phyloP scores from a whole-genome alignment of 2,113 vertebrate genomes.

The Engystomops pustulosus region DNA sequence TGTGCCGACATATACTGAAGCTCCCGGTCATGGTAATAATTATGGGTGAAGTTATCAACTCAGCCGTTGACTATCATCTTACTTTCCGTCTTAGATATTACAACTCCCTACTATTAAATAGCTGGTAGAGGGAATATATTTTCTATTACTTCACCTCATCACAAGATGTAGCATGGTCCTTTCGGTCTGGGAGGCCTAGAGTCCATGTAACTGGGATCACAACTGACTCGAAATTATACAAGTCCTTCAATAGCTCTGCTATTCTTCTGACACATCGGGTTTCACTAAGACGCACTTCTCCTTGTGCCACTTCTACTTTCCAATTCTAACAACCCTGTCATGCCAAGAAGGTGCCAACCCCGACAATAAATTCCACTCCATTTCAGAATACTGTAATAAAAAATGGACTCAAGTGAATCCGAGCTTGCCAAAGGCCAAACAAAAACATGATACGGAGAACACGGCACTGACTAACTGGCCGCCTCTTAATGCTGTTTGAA shows the following conservation, averaged over 20 bases:
- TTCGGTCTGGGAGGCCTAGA: constrained; percentile 26
- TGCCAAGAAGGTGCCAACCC: constrained; percentile 62
- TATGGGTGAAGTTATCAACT: neutral
- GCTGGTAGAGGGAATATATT: neutral
- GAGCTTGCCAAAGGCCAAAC: constrained; percentile 57
- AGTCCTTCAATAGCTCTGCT: constrained; percentile 17
- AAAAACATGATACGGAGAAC: constrained; percentile 57
- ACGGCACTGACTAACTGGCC: constrained; percentile 66
- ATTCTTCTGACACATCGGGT: constrained; percentile 8
- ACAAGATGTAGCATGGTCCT: neutral
- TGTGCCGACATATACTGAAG: too few species aligned
- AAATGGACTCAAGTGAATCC: neutral
- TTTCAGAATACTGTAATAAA: constrained; percentile 46
- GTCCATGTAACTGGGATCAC: neutral
- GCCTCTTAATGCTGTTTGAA: constrained; percentile 62
- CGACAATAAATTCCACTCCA: constrained; percentile 60
- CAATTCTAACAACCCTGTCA: constrained; percentile 56
- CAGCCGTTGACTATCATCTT: neutral
- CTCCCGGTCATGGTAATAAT: neutral
- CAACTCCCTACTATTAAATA: too few species aligned
- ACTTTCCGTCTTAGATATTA: too few species aligned
- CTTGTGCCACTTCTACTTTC: constrained; percentile 60
- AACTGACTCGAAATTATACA: constrained; percentile 32
- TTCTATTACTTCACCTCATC: neutral
- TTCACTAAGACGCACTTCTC: constrained; percentile 11